phyloP scores from a whole-genome alignment of 2,113 vertebrate species.

The Mormyrus iriodes region DNA sequence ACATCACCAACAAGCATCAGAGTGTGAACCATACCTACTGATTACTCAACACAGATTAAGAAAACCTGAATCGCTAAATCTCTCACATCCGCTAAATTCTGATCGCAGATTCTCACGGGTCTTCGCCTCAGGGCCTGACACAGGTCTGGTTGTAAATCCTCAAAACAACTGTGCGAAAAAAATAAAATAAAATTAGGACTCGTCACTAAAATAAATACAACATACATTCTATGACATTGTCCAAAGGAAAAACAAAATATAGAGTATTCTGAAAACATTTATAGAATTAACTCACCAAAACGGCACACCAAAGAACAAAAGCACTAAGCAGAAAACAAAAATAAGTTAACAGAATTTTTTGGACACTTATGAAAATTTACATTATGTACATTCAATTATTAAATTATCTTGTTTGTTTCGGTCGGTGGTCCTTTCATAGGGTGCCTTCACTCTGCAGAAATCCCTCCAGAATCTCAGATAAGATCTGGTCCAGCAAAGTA shows the following conservation, averaged over 20 bases:
- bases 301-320: constrained; percentile 48
- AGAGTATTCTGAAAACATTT: constrained; percentile 49
- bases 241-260: constrained; percentile 45
- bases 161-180: constrained; percentile 15
- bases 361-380: constrained; percentile 67
- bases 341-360: constrained; percentile 69
- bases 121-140: neutral
- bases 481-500: constrained; percentile 49
- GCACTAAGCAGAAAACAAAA: constrained; percentile 50
- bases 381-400: constrained; percentile 72
- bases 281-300: constrained; percentile 47
- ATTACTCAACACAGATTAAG: neutral
- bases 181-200: neutral
- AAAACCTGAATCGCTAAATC: neutral
- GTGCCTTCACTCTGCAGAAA: constrained; percentile 30
- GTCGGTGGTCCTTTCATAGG: constrained; percentile 48
- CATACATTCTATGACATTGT: constrained; percentile 34
- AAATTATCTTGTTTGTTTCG: constrained; percentile 69
- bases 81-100: neutral
- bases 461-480: constrained; percentile 34
- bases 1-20: neutral
- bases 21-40: neutral
- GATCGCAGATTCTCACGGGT: neutral
- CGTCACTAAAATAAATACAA: constrained; percentile 19
- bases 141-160: constrained; percentile 4